Evolutionary conservation across 2,113 vertebrate species (phyloP).

Genomic region (Scalopus aquaticus): DNA sequence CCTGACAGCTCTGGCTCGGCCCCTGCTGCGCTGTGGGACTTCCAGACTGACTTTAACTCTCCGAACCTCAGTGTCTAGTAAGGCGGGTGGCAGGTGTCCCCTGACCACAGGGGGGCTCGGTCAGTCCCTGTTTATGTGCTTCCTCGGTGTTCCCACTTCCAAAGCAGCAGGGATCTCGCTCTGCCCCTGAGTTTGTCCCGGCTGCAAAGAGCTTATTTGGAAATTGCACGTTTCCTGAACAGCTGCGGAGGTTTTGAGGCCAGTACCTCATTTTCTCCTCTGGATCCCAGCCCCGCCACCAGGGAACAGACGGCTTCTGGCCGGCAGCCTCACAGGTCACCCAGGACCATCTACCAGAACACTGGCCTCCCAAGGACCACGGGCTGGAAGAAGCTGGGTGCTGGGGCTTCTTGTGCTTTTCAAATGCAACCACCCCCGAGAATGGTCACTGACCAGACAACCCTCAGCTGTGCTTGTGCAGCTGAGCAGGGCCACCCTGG

Average conservation of each 20-base stretch:
- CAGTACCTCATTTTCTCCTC: background rate
- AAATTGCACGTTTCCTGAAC: background rate
- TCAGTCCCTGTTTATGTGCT: background rate
- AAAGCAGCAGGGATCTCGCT: too few species aligned
- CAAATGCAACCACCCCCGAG: background rate
- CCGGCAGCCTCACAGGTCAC: background rate
- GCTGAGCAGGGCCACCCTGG: background rate
- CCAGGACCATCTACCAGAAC: background rate
- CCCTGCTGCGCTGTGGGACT: background rate
- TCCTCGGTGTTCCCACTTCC: background rate
- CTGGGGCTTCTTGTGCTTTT: background rate
- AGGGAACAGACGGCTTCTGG: background rate
- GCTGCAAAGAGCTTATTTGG: background rate
- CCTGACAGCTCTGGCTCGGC: background rate
- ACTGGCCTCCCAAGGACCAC: background rate
- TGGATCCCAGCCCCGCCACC: background rate
- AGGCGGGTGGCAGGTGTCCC: background rate
- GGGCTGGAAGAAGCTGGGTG: background rate
- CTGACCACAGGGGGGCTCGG: background rate
- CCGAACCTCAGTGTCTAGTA: background rate
- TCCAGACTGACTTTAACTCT: background rate
- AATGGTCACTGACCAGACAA: background rate
- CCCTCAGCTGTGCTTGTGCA: background rate
- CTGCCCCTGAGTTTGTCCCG: too few species aligned
- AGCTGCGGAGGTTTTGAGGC: background rate